Base-by-base conservation (phyloP, 2,888 invertebrate species). In the Himalopsyche anomala region DNA sequence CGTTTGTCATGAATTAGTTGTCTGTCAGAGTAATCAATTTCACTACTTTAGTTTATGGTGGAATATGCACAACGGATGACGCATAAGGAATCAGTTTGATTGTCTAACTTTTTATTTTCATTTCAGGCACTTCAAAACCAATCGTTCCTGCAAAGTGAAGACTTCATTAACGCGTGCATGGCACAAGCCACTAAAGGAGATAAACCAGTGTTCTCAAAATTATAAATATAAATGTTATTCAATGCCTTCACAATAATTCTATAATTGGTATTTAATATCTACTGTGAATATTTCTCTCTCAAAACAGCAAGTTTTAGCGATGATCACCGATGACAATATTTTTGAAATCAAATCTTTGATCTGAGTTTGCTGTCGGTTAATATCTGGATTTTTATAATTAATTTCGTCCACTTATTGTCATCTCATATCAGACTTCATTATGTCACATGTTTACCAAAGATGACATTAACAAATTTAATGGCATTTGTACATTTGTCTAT, bases 71-170 rank as follows among this genome's bases (percentile, higher is more conserved):
- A 40, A 40, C 6, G 3, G 5, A 40, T 40, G 5, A 9, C 45
- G 9, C 8, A 0, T 45, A 45, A 9, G 6, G 11, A 45, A 45
- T 40, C 6, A 40, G 2, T 45, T 45, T 5, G 87, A 86, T 85
- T 87, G 85, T 88, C 89, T 89, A 90, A 11, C 15, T 51, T 51
- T 45, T 45, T 51, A 0, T 15, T 51, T 12, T 51, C 89, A 89
- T 93, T 94, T 83, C 92, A 99, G 98, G 95, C 95, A 19, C 91
- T 94, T 45, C 94, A 96, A 91, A 99, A 99, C 91, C 96, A 96
- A 91, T 91, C 94, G n/a, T 96, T 97, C 94, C 92, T 99, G 36
- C 98, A 98, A 91, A 98, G 98, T 89, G 98, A 98, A 90, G 99
- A 99, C 90, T 94, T 98, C 84, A 91, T 95, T 80, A 97, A 96